These are phyloP conservation scores for Linnaemya vulpina DNA, from an alignment of 2,888 invertebrate genomes.

Conservation along the genomic window DNA sequence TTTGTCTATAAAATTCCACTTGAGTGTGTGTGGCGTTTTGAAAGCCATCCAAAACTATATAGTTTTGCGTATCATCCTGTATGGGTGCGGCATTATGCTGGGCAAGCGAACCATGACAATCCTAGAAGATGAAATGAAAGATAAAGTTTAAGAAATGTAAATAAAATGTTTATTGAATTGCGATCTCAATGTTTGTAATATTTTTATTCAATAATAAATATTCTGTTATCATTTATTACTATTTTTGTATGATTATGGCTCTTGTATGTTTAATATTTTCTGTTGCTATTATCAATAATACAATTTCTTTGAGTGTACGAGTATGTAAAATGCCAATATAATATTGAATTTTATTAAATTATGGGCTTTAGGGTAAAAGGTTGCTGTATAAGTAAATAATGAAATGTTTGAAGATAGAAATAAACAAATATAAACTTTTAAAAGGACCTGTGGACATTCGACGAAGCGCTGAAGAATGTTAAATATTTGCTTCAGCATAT, in stretches of 20 bases:
- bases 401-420: neutral
- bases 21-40: constrained; percentile 94
- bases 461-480: too few relatives aligned
- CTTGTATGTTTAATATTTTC: neutral
- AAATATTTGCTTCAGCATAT: too few relatives aligned
- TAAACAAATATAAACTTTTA: too few relatives aligned
- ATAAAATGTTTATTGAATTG: constrained; percentile 19
- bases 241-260: neutral
- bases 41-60: constrained; percentile 89
- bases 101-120: constrained; percentile 88
- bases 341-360: neutral
- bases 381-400: neutral
- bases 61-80: constrained; percentile 92
- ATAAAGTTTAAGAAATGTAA: neutral
- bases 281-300: neutral
- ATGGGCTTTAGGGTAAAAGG: neutral
- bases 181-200: neutral
- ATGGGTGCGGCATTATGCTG: constrained; percentile 87
- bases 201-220: neutral
- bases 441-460: too few relatives aligned
- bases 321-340: neutral
- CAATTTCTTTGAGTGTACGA: constrained; percentile 11
- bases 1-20: constrained; percentile 89
- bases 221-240: constrained; percentile 22
- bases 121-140: constrained; percentile 85